These are phyloP conservation scores for Triplophysa yarkandensis DNA, from an alignment of 2,797 vertebrate genomes.

Conservation along the genomic window DNA sequence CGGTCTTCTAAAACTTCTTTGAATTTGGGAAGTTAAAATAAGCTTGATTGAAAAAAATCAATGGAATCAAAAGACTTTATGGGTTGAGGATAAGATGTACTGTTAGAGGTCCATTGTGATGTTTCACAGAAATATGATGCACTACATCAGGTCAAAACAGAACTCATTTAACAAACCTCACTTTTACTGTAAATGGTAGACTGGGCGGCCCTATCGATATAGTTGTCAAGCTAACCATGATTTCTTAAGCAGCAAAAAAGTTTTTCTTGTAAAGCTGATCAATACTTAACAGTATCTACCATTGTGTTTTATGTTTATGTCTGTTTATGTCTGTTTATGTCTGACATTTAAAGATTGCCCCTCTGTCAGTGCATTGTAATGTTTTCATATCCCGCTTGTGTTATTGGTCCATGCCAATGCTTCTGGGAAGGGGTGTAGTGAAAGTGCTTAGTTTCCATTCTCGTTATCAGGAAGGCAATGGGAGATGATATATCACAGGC, in stretches of 20 bases:
- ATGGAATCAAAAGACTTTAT: conserved; percentile 6
- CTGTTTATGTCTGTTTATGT: conserved; percentile 22
- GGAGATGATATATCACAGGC: conserved; percentile 57
- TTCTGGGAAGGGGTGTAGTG: conserved; percentile 50
- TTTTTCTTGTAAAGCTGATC: conserved; percentile 44
- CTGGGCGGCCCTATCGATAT: not conserved
- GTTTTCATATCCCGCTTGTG: conserved; percentile 37
- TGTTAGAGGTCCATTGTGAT: conserved; percentile 17
- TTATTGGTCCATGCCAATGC: conserved; percentile 43
- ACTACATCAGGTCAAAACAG: conserved; percentile 5
- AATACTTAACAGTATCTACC: conserved; percentile 35
- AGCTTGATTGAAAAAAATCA: conserved; percentile 2
- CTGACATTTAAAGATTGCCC: conserved; percentile 29
- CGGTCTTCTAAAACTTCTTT: conserved; percentile 50
- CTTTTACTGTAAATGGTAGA: conserved; percentile 7
- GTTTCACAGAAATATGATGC: conserved; percentile 8
- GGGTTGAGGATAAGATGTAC: not conserved
- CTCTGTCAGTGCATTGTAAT: conserved; percentile 21
- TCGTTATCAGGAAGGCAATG: conserved; percentile 51
- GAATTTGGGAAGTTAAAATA: conserved; percentile 30
- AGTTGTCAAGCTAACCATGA: conserved; percentile 43
- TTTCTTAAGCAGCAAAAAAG: conserved; percentile 35
- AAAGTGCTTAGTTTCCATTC: conserved; percentile 58
- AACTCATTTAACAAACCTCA: conserved; percentile 35
- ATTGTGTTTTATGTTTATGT: conserved; percentile 21